Percentiles rank a stretch among this genome's conserved stretches.
Evolutionary conservation across 2,113 vertebrate species (phyloP).

Genomic region (Bujurquina vittata): DNA sequence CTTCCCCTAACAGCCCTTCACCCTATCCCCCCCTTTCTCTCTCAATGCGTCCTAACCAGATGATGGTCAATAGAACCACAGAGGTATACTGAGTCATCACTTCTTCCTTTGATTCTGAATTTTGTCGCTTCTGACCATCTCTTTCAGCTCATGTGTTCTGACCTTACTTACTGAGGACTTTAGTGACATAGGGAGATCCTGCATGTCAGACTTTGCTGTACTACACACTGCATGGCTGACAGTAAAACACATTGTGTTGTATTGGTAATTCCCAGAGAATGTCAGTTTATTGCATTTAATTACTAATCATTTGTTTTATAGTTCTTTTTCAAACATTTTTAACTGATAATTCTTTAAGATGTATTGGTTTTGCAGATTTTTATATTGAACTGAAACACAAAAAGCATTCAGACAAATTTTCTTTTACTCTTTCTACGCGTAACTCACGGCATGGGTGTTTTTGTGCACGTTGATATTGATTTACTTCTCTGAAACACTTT

Average conservation of each 20-base stretch:
- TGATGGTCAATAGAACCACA: conserved; percentile 99
- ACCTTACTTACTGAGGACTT: conserved; percentile 12
- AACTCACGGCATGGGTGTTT: conserved; percentile 43
- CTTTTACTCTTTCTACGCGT: conserved; percentile 37
- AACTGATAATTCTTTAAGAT: neutral
- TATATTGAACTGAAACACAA: conserved; percentile 5
- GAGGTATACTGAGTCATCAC: conserved; percentile 86
- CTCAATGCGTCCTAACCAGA: conserved; percentile 86
- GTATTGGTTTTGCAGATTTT: neutral
- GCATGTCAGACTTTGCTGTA: conserved; percentile 55
- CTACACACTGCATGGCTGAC: conserved; percentile 65
- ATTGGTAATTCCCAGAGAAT: conserved; percentile 12
- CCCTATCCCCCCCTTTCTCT: conserved; percentile 74
- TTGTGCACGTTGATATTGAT: conserved; percentile 39
- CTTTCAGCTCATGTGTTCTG: conserved; percentile 44
- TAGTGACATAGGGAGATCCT: conserved; percentile 4
- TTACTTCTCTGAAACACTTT: conserved; percentile 58
- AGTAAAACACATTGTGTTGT: conserved; percentile 24
- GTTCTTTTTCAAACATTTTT: neutral
- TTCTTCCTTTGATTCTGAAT: conserved; percentile 14
- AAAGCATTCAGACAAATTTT: neutral
- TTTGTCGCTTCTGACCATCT: conserved; percentile 43
- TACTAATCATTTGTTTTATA: neutral
- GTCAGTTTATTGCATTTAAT: conserved; percentile 18
- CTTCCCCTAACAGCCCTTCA: conserved; percentile 61